phyloP scores from a whole-genome alignment of 2,797 vertebrate species.

The Melanogrammus aeglefinus region DNA sequence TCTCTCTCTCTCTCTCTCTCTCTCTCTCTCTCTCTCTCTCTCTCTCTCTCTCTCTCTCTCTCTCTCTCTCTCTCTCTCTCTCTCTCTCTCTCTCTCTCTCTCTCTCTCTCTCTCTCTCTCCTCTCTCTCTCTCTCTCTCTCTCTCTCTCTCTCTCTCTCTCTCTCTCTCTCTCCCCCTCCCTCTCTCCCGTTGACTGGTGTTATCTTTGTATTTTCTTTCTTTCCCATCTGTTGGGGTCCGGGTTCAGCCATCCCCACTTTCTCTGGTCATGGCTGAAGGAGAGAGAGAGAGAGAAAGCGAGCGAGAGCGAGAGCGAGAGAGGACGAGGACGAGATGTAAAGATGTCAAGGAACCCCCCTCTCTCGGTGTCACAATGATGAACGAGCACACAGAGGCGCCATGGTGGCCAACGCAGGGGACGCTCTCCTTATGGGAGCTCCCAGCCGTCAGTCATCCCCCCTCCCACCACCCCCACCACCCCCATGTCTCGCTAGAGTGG shows the following conservation, averaged over 20 bases:
- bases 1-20: constrained; percentile 10
- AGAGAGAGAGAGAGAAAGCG: too few species aligned
- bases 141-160: constrained; percentile 3
- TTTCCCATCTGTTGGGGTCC: constrained; percentile 33
- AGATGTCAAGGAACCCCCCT: constrained; percentile 41
- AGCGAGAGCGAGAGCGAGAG: too few species aligned
- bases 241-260: constrained; percentile 24
- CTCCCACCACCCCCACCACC: background rate
- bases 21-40: too few species aligned
- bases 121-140: background rate
- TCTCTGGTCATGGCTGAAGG: background rate
- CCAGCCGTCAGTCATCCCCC: constrained; percentile 52
- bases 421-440: constrained; percentile 52
- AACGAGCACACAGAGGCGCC: constrained; percentile 65
- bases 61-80: too few species aligned
- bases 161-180: constrained; percentile 3
- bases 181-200: background rate
- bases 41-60: too few species aligned
- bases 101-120: too few species aligned
- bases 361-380: constrained; percentile 64
- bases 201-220: constrained; percentile 27
- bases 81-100: too few species aligned
- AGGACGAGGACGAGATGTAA: constrained; percentile 20
- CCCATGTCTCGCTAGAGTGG: background rate
- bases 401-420: constrained; percentile 52